Evolutionary conservation across 2,113 vertebrate genomes (phyloP).

Genomic region (Climacteris rufus): DNA sequence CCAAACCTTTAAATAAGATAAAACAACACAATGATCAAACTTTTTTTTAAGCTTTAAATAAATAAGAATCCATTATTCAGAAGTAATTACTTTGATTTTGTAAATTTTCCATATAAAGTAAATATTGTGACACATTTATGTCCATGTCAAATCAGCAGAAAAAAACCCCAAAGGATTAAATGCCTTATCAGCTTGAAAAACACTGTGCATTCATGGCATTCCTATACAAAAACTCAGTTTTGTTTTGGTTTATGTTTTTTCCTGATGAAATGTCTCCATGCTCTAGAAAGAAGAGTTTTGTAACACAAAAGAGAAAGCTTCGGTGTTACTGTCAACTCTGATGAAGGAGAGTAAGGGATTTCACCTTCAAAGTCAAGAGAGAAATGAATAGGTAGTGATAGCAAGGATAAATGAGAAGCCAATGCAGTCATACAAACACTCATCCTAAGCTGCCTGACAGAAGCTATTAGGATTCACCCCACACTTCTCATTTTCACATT

Average conservation of each 20-base stretch:
- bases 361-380: conserved; percentile 52
- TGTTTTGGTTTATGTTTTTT: neutral
- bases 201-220: neutral
- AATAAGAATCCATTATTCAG: neutral
- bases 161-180: rapidly evolving
- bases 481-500: conserved; percentile 41
- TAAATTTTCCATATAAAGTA: neutral
- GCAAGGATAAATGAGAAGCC: conserved; percentile 60
- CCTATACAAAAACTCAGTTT: neutral
- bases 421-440: conserved; percentile 48
- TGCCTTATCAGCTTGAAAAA: neutral
- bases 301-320: neutral
- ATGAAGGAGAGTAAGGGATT: conserved; percentile 60
- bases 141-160: neutral
- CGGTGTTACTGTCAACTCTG: conserved; percentile 17
- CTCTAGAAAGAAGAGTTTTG: neutral
- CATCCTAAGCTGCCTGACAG: conserved; percentile 11
- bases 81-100: neutral
- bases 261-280: neutral
- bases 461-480: conserved; percentile 62
- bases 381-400: conserved; percentile 55
- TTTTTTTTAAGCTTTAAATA: neutral
- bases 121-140: neutral
- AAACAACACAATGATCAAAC: neutral
- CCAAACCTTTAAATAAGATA: neutral